Conservation (phyloP, 2,888 invertebrate genomes). For the Xiphydria camelus region DNA sequence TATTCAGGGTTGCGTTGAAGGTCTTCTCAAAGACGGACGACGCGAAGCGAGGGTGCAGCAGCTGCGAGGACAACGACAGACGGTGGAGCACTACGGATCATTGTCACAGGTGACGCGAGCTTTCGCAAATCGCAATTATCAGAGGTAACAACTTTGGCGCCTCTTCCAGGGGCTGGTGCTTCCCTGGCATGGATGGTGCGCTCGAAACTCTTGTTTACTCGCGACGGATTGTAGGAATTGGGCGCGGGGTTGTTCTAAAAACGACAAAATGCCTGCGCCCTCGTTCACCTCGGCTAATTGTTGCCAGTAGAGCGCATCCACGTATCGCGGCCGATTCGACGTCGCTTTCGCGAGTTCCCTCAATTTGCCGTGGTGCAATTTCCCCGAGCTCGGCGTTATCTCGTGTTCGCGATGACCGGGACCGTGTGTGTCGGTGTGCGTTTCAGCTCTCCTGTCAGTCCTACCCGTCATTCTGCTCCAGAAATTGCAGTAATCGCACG, state of each 20-base stretch:
- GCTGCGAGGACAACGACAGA: background rate
- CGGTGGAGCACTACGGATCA: too few relatives aligned
- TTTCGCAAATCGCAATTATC: too few relatives aligned
- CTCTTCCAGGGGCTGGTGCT: slow-evolving; percentile 18
- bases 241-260: slow-evolving; percentile 34
- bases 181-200: slow-evolving; percentile 19
- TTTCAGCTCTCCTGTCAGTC: slow-evolving; percentile 14
- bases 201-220: slow-evolving; percentile 23
- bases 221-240: slow-evolving; percentile 26
- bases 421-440: slow-evolving; percentile 21
- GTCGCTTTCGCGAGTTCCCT: slow-evolving; percentile 27
- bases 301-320: slow-evolving; percentile 28
- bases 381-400: slow-evolving; percentile 14
- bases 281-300: slow-evolving; percentile 29
- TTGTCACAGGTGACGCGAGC: too few relatives aligned
- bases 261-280: background rate
- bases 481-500: too few relatives aligned
- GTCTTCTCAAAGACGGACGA: slow-evolving; percentile 19
- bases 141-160: slow-evolving; percentile 18
- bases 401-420: slow-evolving; percentile 34
- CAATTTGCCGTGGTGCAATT: slow-evolving; percentile 25
- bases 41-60: slow-evolving; percentile 20
- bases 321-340: slow-evolving; percentile 27
- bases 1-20: slow-evolving; percentile 20
- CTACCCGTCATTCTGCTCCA: slow-evolving; percentile 43